Evolutionary conservation across 2,888 invertebrate species (phyloP).

Genomic region (Pachydiplax longipennis): DNA sequence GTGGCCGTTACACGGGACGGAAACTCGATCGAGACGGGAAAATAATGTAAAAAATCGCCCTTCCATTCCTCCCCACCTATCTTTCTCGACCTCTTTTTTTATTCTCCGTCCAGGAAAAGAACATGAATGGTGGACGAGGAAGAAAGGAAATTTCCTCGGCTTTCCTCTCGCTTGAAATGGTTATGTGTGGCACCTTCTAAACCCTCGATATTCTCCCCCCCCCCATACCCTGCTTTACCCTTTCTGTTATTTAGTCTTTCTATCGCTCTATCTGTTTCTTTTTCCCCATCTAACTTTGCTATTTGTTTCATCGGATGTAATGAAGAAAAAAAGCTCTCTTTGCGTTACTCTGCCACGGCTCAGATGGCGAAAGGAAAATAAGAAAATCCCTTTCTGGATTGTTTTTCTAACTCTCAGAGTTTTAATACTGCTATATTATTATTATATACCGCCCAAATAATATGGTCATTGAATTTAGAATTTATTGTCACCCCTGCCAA

Average conservation of each 20-base stretch:
- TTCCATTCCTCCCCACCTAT: neutral
- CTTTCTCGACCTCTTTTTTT: neutral
- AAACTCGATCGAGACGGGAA: constrained; percentile 22
- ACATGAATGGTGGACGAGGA: neutral
- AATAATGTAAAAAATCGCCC: constrained; percentile 25
- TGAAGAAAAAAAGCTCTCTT: neutral
- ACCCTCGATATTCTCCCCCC: neutral
- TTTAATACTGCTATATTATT: too few relatives aligned
- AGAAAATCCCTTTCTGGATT: neutral
- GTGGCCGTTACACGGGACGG: constrained; percentile 32
- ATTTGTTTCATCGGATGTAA: neutral
- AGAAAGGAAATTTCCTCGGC: neutral
- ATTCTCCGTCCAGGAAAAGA: neutral
- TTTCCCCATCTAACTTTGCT: neutral
- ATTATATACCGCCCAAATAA: too few relatives aligned
- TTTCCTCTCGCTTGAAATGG: neutral
- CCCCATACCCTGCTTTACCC: neutral
- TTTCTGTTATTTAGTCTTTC: neutral
- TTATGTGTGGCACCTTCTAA: neutral
- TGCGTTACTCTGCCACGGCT: neutral
- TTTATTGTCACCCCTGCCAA: too few relatives aligned
- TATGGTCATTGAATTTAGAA: too few relatives aligned
- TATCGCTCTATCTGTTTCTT: neutral
- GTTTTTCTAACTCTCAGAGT: neutral
- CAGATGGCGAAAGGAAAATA: neutral